These are phyloP conservation scores for Cantharis nigra DNA, from an alignment of 2,888 invertebrate species.

Conservation along the genomic window DNA sequence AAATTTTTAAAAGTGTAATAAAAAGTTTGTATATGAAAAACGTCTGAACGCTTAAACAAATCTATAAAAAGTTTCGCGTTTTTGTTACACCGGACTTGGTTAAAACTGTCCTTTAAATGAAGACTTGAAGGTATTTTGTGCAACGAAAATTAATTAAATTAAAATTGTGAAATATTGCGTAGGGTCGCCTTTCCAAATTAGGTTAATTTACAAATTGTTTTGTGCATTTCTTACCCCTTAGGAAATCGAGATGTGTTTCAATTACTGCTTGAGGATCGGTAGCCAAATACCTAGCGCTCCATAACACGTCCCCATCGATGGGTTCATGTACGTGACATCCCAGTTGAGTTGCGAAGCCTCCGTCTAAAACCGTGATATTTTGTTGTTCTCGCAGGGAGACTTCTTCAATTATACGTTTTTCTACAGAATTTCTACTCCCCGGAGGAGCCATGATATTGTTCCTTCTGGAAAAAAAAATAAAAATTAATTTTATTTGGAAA, in stretches of 20 bases:
- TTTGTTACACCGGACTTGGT: not conserved
- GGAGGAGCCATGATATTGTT: slow-evolving; percentile 24
- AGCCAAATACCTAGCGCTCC: slow-evolving; percentile 83
- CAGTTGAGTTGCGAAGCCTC: slow-evolving; percentile 83
- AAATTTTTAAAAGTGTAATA: slow-evolving; percentile 5
- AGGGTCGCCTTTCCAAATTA: not conserved
- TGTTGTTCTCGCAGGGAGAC: slow-evolving; percentile 11
- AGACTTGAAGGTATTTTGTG: not conserved
- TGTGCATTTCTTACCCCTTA: slow-evolving; percentile 62
- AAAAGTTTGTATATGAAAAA: slow-evolving; percentile 5
- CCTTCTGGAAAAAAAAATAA: not conserved
- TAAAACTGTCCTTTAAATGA: not conserved
- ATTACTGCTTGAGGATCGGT: slow-evolving; percentile 80
- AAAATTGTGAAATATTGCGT: not conserved
- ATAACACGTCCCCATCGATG: slow-evolving; percentile 85
- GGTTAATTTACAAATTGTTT: not conserved
- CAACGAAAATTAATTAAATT: not conserved
- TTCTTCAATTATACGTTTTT: slow-evolving; percentile 17
- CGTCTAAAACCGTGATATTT: slow-evolving; percentile 61
- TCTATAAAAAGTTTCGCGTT: not conserved
- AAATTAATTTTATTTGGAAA: not conserved
- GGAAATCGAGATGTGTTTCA: slow-evolving; percentile 80
- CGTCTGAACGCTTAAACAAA: not conserved
- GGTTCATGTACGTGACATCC: slow-evolving; percentile 74
- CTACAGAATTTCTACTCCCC: slow-evolving; percentile 27